Conservation (phyloP, 2,797 vertebrate species). For the Halcyon badia region DNA sequence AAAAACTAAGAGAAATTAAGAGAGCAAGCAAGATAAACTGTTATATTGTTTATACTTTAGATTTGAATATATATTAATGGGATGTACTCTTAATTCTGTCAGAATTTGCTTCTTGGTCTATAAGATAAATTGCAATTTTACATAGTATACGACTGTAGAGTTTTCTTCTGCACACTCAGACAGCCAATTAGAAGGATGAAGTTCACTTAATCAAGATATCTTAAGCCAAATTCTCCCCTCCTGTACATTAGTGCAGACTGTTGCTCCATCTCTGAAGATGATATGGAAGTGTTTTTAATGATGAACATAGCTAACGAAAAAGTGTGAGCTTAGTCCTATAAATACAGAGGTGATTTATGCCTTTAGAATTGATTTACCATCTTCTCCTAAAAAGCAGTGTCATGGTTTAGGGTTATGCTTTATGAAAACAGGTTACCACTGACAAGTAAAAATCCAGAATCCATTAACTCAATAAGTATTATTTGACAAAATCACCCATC, state of each 20-base stretch:
- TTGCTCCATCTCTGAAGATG: not conserved
- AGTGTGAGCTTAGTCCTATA: not conserved
- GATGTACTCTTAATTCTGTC: not conserved
- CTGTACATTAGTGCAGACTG: not conserved
- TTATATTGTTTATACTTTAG: not conserved
- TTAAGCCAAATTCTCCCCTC: not conserved
- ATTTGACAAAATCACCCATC: not conserved
- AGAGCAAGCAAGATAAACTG: not conserved
- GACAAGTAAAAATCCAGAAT: constrained; percentile 1
- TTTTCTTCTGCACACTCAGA: not conserved
- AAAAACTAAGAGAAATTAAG: not conserved
- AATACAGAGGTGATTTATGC: not conserved
- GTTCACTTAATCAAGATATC: not conserved
- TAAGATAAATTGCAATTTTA: not conserved
- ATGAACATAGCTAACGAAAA: not conserved
- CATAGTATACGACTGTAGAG: not conserved
- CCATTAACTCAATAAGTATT: not conserved
- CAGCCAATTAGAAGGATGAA: not conserved
- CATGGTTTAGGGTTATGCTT: no score
- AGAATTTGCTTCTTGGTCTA: not conserved
- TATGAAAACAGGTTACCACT: not conserved
- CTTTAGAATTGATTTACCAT: not conserved
- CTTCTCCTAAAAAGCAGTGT: not conserved
- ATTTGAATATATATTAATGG: not conserved
- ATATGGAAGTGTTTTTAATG: not conserved